Evolutionary conservation across 2,797 vertebrate genomes (phyloP).

Genomic region (Eleutherodactylus coqui): DNA sequence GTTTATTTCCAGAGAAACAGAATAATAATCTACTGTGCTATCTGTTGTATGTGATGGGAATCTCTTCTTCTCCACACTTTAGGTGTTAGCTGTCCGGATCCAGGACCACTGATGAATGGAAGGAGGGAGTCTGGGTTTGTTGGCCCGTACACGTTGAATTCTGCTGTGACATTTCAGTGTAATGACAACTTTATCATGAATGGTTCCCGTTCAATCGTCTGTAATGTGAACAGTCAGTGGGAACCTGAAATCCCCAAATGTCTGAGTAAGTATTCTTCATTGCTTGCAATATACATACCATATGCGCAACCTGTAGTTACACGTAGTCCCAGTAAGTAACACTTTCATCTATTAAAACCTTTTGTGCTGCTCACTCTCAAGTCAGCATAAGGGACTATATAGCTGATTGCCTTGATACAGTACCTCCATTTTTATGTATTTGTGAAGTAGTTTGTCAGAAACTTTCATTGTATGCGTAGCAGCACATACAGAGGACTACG

Average conservation of each 20-base stretch:
- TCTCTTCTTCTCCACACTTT: neutral
- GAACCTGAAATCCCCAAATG: slow-evolving; percentile 19
- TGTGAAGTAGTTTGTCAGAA: too few relatives aligned
- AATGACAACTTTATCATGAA: neutral
- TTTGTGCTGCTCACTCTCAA: too few relatives aligned
- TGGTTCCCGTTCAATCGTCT: slow-evolving; percentile 25
- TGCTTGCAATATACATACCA: neutral
- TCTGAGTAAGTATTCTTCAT: slow-evolving; percentile 19
- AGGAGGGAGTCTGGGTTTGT: neutral
- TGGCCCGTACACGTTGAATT: slow-evolving; percentile 16
- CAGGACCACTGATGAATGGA: neutral
- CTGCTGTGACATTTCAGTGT: slow-evolving; percentile 30
- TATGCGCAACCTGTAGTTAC: neutral
- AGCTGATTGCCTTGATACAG: too few relatives aligned
- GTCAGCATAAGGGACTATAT: too few relatives aligned
- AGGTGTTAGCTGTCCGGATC: slow-evolving; percentile 30
- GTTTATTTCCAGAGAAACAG: too few relatives aligned
- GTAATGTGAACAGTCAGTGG: slow-evolving; percentile 24
- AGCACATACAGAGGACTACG: too few relatives aligned
- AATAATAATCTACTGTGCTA: too few relatives aligned
- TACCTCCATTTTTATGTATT: too few relatives aligned
- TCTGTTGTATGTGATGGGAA: neutral
- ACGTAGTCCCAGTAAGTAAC: too few relatives aligned
- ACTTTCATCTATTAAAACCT: too few relatives aligned
- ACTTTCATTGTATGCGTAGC: too few relatives aligned